These are phyloP conservation scores for Alfaro cultratus DNA, from an alignment of 2,797 vertebrate genomes.

Conservation along the genomic window DNA sequence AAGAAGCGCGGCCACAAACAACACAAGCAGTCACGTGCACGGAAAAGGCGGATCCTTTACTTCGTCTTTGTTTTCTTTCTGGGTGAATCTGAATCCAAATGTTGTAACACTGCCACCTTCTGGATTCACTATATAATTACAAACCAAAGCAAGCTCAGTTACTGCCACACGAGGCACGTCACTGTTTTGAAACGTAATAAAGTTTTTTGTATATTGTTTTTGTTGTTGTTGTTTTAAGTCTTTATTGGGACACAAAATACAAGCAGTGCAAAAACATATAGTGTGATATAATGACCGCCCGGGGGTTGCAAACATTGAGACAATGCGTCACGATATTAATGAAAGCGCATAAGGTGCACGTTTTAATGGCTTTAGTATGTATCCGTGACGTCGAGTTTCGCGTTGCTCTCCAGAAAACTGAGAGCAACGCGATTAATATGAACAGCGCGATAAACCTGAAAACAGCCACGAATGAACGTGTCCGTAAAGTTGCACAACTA, in stretches of 20 bases:
- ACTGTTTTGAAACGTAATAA: background rate
- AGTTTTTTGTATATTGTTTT: background rate
- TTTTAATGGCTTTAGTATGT: no score
- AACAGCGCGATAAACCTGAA: no score
- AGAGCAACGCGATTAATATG: no score
- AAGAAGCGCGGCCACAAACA: conserved; percentile 47
- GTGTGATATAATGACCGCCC: no score
- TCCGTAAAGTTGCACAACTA: no score
- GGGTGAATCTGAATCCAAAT: background rate
- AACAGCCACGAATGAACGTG: no score
- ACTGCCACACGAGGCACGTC: background rate
- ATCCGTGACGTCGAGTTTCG: no score
- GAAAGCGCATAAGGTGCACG: no score
- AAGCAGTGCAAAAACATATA: no score
- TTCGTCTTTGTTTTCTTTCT: background rate
- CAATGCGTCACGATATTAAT: no score
- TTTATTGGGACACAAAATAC: background rate
- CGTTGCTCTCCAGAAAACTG: no score
- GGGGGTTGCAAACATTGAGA: no score
- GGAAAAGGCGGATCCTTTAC: conserved; percentile 30
- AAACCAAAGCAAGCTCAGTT: background rate
- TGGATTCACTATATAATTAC: background rate
- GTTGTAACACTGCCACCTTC: background rate
- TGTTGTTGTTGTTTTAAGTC: background rate
- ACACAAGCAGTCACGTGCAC: conserved; percentile 26